These are phyloP conservation scores for Pedicia rivosa DNA, from an alignment of 2,888 invertebrate species.

Conservation along the genomic window DNA sequence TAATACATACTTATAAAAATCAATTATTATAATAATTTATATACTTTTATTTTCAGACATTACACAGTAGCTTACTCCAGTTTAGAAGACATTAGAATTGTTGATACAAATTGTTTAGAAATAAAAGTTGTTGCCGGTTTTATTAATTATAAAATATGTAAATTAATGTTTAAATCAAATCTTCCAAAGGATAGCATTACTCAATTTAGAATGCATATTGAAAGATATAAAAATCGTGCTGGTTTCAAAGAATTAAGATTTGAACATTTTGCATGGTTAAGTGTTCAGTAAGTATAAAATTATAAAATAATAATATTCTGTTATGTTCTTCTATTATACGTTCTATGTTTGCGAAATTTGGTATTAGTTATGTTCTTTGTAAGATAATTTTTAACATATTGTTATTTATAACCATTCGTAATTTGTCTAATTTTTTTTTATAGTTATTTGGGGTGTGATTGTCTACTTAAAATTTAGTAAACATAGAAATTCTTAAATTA, in stretches of 20 bases:
- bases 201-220: constrained; percentile 84
- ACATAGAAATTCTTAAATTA: neutral
- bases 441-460: too few relatives aligned
- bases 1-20: constrained; percentile 20
- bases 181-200: constrained; percentile 87
- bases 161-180: constrained; percentile 74
- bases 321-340: too few relatives aligned
- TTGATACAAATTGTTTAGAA: constrained; percentile 84
- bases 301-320: neutral
- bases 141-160: constrained; percentile 89
- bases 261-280: constrained; percentile 93
- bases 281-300: constrained; percentile 57
- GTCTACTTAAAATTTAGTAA: too few relatives aligned
- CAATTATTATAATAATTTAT: constrained; percentile 4
- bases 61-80: constrained; percentile 82
- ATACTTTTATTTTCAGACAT: constrained; percentile 36
- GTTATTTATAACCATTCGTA: too few relatives aligned
- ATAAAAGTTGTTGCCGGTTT: constrained; percentile 89
- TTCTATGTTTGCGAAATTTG: too few relatives aligned
- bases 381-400: too few relatives aligned
- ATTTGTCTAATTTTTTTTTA: too few relatives aligned
- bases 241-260: constrained; percentile 77
- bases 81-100: constrained; percentile 71
- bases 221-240: constrained; percentile 64
- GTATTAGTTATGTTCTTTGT: too few relatives aligned